Conservation (phyloP, 2,888 invertebrate genomes). For the Pecten maximus region DNA sequence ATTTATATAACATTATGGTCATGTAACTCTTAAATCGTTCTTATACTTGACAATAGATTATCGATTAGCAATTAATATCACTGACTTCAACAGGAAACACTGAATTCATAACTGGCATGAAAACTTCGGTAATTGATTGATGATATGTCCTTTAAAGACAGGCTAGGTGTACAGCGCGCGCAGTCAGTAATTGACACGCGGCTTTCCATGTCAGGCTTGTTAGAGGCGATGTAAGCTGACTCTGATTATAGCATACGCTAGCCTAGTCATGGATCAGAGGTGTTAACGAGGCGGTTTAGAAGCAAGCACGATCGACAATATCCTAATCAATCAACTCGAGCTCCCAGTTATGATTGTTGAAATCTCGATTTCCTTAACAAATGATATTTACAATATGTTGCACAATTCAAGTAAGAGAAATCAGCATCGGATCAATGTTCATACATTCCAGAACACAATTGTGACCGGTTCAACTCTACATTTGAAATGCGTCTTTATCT, state of each 20-base stretch:
- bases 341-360: too few relatives aligned
- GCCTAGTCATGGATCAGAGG: background rate
- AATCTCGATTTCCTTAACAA: too few relatives aligned
- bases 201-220: background rate
- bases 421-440: too few relatives aligned
- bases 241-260: background rate
- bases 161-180: background rate
- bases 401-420: too few relatives aligned
- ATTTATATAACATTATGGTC: too few relatives aligned
- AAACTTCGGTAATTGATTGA: background rate
- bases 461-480: too few relatives aligned
- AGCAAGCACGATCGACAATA: too few relatives aligned
- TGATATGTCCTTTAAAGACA: background rate
- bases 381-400: too few relatives aligned
- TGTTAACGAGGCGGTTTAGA: background rate
- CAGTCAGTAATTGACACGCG: background rate
- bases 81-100: background rate
- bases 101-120: background rate
- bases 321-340: too few relatives aligned
- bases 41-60: background rate
- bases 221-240: background rate
- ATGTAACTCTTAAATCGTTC: too few relatives aligned
- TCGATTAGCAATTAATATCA: background rate
- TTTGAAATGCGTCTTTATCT: too few relatives aligned
- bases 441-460: too few relatives aligned